Evolutionary conservation across 2,113 vertebrate species (phyloP), one percentile per base, ranked within the genome.

Genomic region (Dunckerocampus dactyliophorus): DNA sequence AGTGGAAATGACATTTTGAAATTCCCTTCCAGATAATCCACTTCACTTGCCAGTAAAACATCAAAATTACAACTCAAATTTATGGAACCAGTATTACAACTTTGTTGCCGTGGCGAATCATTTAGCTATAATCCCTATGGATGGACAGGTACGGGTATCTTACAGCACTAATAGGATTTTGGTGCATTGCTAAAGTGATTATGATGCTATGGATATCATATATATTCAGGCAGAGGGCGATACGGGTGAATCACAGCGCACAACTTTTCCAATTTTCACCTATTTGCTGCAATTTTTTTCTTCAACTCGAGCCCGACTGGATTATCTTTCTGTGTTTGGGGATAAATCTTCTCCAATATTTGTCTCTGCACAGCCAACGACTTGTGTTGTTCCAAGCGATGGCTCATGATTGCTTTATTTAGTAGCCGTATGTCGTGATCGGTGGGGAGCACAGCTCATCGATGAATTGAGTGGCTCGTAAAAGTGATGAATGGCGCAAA

Each of bases 1-100:
- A 92, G 93, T 93, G 91, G 91, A 94, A 95, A 96, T 92, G 89
- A 92, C 92, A 92, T 95, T 95, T 93, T 90, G 89, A 93, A 95
- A 90, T 94, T 95, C 93, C 90, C 94, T 94, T 95, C 91, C 82
- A 81, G 43, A 91, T 93, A 95, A 95, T 94, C 93, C 90, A 94
- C 94, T 94, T 94, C 90, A 92, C 88, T 93, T 92, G 77, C 71
- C 89, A 87, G 88, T 92, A 90, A 93, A 95, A 94, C 89, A 95
- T 91, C 92, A 93, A 93, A 93, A 93, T 94, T 93, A 93, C 90
- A 91, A 87, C 84, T 81, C 82, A 89, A 85, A 89, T 91, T 88
- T 92, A 88, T 86, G 89, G 88, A 82, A 80, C 77, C 90, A 67
- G 80, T 88, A 92, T 92, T 95, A 91, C 92, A 92, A 93, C 83